phyloP scores from a whole-genome alignment of 2,888 invertebrate species.

The Tachystola acroxantha region DNA sequence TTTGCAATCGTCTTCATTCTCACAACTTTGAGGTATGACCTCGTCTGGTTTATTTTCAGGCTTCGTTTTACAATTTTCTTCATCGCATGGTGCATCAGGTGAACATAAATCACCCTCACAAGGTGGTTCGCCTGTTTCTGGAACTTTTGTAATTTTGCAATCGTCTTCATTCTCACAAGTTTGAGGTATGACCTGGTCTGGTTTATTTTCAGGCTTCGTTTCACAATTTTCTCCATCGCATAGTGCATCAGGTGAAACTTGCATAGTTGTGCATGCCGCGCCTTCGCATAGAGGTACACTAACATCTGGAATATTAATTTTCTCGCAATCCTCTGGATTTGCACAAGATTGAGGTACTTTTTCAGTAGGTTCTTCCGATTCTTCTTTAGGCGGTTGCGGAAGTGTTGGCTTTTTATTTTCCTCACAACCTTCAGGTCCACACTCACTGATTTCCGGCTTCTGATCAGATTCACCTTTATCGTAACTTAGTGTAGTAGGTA shows the following conservation, averaged over 20 bases:
- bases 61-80: constrained; percentile 16
- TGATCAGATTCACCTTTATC: constrained; percentile 26
- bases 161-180: constrained; percentile 21
- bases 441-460: constrained; percentile 21
- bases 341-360: constrained; percentile 7
- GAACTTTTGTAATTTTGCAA: constrained; percentile 17
- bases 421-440: constrained; percentile 32
- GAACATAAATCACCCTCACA: constrained; percentile 24
- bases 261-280: constrained; percentile 3
- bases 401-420: constrained; percentile 14
- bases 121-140: constrained; percentile 13
- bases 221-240: constrained; percentile 28
- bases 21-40: constrained; percentile 18
- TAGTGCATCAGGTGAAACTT: constrained; percentile 17
- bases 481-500: constrained; percentile 20
- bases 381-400: constrained; percentile 15
- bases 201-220: constrained; percentile 12
- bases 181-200: constrained; percentile 14
- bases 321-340: constrained; percentile 5
- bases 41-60: constrained; percentile 15
- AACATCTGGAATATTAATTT: constrained; percentile 8
- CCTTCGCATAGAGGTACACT: constrained; percentile 19
- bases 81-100: constrained; percentile 12
- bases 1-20: constrained; percentile 21
- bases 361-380: constrained; percentile 18